These are phyloP conservation scores for Porites lutea DNA, from an alignment of 64 coral and sea anemone genomes.

Conservation along the genomic window DNA sequence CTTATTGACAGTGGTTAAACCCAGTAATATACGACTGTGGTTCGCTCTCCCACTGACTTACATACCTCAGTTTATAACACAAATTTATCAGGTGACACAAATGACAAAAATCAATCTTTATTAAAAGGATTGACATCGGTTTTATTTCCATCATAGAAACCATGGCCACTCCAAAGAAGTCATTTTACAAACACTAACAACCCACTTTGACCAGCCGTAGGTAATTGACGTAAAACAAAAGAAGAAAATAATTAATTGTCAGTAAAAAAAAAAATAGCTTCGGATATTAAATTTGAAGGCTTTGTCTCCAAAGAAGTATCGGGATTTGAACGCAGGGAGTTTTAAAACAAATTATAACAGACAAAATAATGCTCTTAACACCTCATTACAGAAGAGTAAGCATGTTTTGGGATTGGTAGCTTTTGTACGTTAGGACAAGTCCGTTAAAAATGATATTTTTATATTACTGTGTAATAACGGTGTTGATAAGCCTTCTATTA, in stretches of 20 bases:
- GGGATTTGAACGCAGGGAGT: background rate
- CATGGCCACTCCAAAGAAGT: slow-evolving; percentile 5
- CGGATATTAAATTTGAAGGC: slow-evolving; percentile 12
- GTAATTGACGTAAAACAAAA: slow-evolving; percentile 20
- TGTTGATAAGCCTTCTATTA: slow-evolving; percentile 22
- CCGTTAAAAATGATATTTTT: background rate
- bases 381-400: background rate
- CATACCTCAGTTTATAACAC: too few species aligned
- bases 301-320: background rate
- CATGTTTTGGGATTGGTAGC: background rate
- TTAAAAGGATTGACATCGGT: background rate
- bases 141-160: background rate
- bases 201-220: background rate
- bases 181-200: slow-evolving; percentile 1
- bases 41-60: too few species aligned
- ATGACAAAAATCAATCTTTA: background rate
- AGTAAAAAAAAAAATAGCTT: background rate
- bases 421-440: background rate
- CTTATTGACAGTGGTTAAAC: too few species aligned
- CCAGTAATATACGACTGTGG: too few species aligned
- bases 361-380: too few species aligned
- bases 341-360: too few species aligned
- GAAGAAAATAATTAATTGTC: slow-evolving; percentile 7
- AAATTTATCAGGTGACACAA: too few species aligned
- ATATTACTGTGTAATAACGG: background rate